These are phyloP conservation scores for Kuschelorhynchus macadamiae DNA, from an alignment of 2,888 invertebrate species.

Conservation along the genomic window DNA sequence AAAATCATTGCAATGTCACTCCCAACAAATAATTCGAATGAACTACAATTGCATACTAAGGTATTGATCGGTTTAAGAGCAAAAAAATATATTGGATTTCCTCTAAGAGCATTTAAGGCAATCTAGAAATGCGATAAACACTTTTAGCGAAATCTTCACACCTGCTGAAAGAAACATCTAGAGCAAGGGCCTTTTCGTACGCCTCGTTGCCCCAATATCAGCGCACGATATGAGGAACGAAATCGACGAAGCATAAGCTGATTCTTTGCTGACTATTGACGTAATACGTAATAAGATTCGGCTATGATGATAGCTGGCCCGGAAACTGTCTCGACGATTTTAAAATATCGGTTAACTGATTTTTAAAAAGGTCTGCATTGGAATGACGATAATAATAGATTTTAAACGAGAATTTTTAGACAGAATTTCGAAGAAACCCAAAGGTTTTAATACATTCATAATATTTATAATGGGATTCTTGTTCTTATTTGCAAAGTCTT, in stretches of 20 bases:
- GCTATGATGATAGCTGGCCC: constrained; percentile 30
- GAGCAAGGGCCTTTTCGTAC: constrained; percentile 13
- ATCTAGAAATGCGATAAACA: constrained; percentile 30
- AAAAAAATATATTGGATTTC: constrained; percentile 11
- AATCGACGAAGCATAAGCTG: constrained; percentile 28
- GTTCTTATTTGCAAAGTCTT: too few relatives aligned
- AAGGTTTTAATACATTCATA: too few relatives aligned
- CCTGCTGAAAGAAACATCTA: constrained; percentile 35
- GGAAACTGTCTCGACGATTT: constrained; percentile 35
- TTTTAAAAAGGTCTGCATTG: constrained; percentile 3
- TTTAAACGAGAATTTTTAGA: too few relatives aligned
- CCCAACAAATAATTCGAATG: too few relatives aligned
- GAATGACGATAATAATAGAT: too few relatives aligned
- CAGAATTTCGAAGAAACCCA: too few relatives aligned
- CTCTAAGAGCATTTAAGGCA: constrained; percentile 16
- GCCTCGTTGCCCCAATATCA: constrained; percentile 26
- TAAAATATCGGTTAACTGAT: constrained; percentile 30
- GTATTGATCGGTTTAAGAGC: too few relatives aligned
- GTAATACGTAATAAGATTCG: constrained; percentile 35
- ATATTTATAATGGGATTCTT: too few relatives aligned
- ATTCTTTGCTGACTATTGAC: constrained; percentile 41
- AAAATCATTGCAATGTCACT: too few relatives aligned
- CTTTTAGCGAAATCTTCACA: constrained; percentile 32
- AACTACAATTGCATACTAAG: too few relatives aligned
- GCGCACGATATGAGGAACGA: constrained; percentile 33